Evolutionary conservation across 2,888 invertebrate genomes (phyloP).

Genomic region (Clepsis dumicolana): DNA sequence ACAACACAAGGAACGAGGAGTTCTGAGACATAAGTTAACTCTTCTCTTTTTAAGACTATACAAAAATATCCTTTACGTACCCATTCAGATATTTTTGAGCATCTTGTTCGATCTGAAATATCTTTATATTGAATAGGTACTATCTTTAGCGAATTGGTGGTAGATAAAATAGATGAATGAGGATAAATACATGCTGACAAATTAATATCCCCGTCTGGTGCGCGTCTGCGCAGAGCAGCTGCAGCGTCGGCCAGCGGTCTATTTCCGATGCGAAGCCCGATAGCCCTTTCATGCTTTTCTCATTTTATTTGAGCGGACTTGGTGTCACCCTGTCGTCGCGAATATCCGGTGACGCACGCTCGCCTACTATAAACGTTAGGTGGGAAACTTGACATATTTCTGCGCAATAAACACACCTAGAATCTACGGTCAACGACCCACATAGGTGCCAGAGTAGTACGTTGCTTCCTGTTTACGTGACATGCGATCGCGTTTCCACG

Average conservation of each 20-base stretch:
- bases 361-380: neutral
- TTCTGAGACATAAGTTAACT: too few relatives aligned
- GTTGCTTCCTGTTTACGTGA: slow-evolving; percentile 60
- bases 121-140: too few relatives aligned
- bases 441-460: slow-evolving; percentile 49
- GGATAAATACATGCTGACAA: neutral
- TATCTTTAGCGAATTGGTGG: neutral
- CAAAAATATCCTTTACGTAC: neutral
- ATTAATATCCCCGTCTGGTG: slow-evolving; percentile 25
- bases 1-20: too few relatives aligned
- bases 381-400: slow-evolving; percentile 41
- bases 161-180: neutral
- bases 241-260: slow-evolving; percentile 11
- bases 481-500: slow-evolving; percentile 51
- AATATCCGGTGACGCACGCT: slow-evolving; percentile 29
- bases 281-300: slow-evolving; percentile 37
- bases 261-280: slow-evolving; percentile 27
- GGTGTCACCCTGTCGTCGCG: neutral
- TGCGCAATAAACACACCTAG: slow-evolving; percentile 48
- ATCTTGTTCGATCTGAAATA: neutral
- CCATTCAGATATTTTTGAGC: neutral
- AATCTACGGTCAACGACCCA: slow-evolving; percentile 57
- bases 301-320: slow-evolving; percentile 31
- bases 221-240: slow-evolving; percentile 17
- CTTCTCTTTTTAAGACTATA: neutral